phyloP scores from a whole-genome alignment of 64 coral and sea anemone genomes.

The Montipora sp. region DNA sequence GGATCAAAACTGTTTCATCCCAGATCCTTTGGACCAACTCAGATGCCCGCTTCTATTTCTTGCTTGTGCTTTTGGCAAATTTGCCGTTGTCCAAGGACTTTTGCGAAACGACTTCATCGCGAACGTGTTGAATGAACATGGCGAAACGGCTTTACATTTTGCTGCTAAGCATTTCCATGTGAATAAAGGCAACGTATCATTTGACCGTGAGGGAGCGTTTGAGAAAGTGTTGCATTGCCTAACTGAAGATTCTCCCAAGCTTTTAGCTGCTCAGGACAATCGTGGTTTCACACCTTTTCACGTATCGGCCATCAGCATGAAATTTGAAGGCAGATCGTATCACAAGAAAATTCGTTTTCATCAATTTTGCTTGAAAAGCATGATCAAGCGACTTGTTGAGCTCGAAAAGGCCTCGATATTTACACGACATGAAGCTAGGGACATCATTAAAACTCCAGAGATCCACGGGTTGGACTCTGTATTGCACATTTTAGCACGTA shows the following conservation, averaged over 20 bases:
- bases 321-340: background rate
- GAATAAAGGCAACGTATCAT: background rate
- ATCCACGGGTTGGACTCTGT: background rate
- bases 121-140: background rate
- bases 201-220: background rate
- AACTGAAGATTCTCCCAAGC: background rate
- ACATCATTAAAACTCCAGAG: background rate
- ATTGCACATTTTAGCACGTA: background rate
- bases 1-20: background rate
- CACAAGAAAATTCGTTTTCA: background rate
- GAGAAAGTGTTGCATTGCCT: background rate
- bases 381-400: background rate
- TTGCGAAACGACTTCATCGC: constrained; percentile 4
- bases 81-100: background rate
- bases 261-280: background rate
- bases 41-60: constrained; percentile 6
- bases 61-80: constrained; percentile 10
- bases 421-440: background rate
- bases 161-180: background rate
- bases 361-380: background rate
- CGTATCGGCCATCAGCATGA: background rate
- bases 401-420: background rate
- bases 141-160: constrained; percentile 21
- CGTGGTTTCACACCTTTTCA: background rate
- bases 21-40: constrained; percentile 1